A percentile compares a stretch with the other conserved stretches of the same genome.
Evolutionary conservation across 2,888 invertebrate genomes (phyloP).

Genomic region (Drosophila diplacantha): DNA sequence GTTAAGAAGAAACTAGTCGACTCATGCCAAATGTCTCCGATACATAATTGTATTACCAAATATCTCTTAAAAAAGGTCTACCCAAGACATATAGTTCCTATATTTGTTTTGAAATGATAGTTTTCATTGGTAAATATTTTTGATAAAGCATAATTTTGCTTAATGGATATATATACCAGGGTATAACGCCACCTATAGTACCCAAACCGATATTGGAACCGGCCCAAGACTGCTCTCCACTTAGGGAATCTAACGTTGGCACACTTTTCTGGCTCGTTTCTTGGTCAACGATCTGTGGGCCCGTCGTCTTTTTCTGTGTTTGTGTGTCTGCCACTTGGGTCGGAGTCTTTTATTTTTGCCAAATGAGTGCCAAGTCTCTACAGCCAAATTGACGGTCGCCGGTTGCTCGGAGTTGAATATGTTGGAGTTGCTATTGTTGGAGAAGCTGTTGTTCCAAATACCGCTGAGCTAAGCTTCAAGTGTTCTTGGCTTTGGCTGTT

Average conservation of each 20-base stretch:
- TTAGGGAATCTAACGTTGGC: conserved; percentile 55
- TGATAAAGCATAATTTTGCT: neutral
- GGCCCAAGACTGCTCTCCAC: conserved; percentile 44
- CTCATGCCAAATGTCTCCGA: neutral
- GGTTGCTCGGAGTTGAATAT: conserved; percentile 7
- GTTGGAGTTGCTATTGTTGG: conserved; percentile 19
- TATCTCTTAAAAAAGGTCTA: neutral
- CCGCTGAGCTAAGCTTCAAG: conserved; percentile 51
- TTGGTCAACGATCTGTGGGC: conserved; percentile 39
- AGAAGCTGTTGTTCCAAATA: conserved; percentile 29
- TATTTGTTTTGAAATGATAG: neutral
- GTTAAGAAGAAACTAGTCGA: neutral
- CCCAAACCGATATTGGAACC: conserved; percentile 28
- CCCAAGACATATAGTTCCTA: neutral
- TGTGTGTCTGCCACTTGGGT: conserved; percentile 20
- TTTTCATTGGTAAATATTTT: neutral
- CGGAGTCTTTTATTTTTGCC: conserved; percentile 28
- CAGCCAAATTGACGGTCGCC: conserved; percentile 23
- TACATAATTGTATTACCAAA: neutral
- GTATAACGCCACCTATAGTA: conserved; percentile 2
- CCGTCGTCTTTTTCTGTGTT: conserved; percentile 19
- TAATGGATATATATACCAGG: conserved; percentile 1
- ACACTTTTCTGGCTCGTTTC: conserved; percentile 49
- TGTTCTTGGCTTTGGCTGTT: conserved; percentile 38
- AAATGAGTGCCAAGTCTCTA: conserved; percentile 26